Conservation (phyloP, 2,113 vertebrate species). For the Okapia johnstoni region DNA sequence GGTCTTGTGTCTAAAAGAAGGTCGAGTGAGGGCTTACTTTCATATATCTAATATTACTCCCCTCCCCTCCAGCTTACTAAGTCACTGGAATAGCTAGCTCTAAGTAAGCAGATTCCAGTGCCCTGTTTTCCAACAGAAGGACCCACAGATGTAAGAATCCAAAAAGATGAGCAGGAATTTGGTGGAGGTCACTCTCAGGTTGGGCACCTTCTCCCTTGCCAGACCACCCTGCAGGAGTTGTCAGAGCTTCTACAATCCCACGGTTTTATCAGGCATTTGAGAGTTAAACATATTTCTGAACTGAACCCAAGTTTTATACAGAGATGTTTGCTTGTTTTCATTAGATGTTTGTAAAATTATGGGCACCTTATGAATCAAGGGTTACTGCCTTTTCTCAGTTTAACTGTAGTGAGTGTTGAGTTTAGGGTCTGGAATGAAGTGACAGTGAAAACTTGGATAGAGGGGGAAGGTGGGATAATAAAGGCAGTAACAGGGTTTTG, state of each 20-base stretch:
- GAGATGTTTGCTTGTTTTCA: constrained; percentile 55
- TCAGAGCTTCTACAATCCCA: neutral
- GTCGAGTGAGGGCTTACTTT: neutral
- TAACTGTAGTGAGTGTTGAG: constrained; percentile 45
- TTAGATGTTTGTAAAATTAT: constrained; percentile 43
- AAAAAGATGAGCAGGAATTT: neutral
- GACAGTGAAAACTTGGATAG: constrained; percentile 38
- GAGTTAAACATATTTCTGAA: constrained; percentile 33
- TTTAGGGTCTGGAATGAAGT: constrained; percentile 53
- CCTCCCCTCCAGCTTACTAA: neutral
- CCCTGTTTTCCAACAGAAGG: neutral
- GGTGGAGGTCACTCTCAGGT: neutral
- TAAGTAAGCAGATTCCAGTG: neutral
- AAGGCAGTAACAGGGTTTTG: neutral
- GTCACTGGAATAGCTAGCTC: constrained; percentile 3
- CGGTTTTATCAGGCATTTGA: constrained; percentile 59
- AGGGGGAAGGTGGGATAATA: neutral
- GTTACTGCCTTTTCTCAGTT: constrained; percentile 49
- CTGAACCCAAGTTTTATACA: constrained; percentile 14
- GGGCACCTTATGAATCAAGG: constrained; percentile 25
- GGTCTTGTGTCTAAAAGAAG: constrained; percentile 30
- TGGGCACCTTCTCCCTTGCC: neutral
- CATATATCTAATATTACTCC: constrained; percentile 9
- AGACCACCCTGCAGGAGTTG: neutral
- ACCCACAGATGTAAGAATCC: neutral